Evolutionary conservation across 2,113 vertebrate genomes (phyloP).

Genomic region (Rhinolophus ferrumequinum): DNA sequence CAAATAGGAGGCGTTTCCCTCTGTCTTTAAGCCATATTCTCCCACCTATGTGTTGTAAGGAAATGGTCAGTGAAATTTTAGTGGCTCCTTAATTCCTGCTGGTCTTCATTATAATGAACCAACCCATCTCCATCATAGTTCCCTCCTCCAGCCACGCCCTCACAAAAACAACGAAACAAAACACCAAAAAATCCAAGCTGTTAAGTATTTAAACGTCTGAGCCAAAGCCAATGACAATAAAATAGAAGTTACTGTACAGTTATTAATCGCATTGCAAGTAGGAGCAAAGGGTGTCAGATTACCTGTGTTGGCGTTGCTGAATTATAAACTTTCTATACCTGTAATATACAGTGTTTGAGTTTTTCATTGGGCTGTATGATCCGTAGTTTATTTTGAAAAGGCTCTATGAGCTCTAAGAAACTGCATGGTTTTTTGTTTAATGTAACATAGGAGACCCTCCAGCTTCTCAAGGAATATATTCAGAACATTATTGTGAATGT

Average conservation of each 20-base stretch:
- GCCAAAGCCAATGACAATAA: conserved; percentile 11
- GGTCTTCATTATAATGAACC: conserved; percentile 6
- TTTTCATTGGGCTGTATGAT: conserved; percentile 47
- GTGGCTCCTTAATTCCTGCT: neutral
- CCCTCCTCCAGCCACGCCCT: neutral
- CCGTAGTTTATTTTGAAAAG: conserved; percentile 60
- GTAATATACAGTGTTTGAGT: conserved; percentile 63
- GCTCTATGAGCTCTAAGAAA: conserved; percentile 52
- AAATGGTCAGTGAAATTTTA: neutral
- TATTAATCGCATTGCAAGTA: neutral
- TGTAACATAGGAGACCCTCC: conserved; percentile 53
- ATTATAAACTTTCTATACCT: neutral
- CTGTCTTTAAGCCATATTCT: conserved; percentile 55
- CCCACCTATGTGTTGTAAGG: neutral
- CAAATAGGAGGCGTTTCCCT: neutral
- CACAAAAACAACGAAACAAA: neutral
- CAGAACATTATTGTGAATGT: conserved; percentile 35
- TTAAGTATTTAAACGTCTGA: conserved; percentile 61
- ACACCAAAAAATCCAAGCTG: neutral
- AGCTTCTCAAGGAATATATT: conserved; percentile 36
- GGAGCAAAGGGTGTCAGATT: conserved; percentile 18
- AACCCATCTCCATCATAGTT: neutral
- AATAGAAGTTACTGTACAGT: neutral
- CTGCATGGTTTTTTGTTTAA: conserved; percentile 55
- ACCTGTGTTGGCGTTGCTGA: conserved; percentile 19